phyloP scores from a whole-genome alignment of 92 coral and sea anemone species.

The Phenganax subtilis region DNA sequence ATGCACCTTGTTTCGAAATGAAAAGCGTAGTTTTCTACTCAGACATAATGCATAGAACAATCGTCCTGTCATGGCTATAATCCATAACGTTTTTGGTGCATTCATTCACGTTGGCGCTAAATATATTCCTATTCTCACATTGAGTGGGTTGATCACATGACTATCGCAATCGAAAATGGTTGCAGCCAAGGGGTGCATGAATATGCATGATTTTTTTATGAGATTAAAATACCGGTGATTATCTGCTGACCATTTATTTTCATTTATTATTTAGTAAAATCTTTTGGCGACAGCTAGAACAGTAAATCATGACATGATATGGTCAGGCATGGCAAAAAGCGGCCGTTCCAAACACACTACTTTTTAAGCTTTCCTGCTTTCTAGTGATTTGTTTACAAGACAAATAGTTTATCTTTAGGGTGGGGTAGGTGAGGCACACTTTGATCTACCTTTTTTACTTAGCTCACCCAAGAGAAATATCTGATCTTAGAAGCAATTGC shows the following conservation, averaged over 20 bases:
- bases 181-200: neutral
- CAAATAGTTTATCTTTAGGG: neutral
- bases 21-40: too few relatives aligned
- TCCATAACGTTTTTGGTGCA: too few relatives aligned
- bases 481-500: neutral
- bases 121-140: neutral
- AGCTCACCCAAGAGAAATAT: neutral
- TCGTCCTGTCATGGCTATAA: too few relatives aligned
- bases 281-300: neutral
- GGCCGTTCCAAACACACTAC: neutral
- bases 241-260: neutral
- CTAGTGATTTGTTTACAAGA: neutral
- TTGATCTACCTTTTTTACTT: neutral
- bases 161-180: neutral
- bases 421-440: neutral
- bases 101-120: too few relatives aligned
- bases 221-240: neutral
- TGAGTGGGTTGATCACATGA: neutral
- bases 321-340: neutral
- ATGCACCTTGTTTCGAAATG: too few relatives aligned
- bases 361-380: neutral
- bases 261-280: neutral
- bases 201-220: neutral
- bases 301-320: neutral
- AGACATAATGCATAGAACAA: too few relatives aligned